Conservation (phyloP, 2,113 vertebrate genomes). For the Gila orcuttii region DNA sequence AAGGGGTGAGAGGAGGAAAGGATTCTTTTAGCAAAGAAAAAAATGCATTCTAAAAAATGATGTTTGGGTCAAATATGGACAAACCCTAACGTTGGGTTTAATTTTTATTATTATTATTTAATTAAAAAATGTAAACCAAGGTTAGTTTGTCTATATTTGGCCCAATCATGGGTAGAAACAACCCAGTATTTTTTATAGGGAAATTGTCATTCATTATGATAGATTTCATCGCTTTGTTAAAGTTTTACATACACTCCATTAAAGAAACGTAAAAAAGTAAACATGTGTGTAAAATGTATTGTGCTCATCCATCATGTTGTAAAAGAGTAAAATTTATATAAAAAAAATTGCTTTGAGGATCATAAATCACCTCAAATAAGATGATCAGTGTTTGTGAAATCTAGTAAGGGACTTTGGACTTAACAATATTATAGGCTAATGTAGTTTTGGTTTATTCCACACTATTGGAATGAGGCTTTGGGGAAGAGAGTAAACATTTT, state of each 20-base stretch:
- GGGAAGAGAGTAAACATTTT: constrained; percentile 29
- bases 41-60: background rate
- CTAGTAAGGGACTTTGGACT: constrained; percentile 49
- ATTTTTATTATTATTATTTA: no score
- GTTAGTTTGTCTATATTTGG: no score
- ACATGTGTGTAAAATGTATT: constrained; percentile 30
- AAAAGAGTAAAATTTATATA: background rate
- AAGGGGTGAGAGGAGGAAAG: constrained; percentile 18
- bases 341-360: background rate
- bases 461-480: constrained; percentile 63
- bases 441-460: constrained; percentile 62
- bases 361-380: constrained; percentile 45
- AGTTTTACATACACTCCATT: constrained; percentile 8
- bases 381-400: constrained; percentile 41
- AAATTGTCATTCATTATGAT: no score
- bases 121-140: no score
- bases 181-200: no score
- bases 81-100: no score
- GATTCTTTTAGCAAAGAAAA: background rate
- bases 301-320: constrained; percentile 28
- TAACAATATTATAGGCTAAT: constrained; percentile 39
- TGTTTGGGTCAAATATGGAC: no score
- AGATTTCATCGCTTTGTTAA: constrained; percentile 22
- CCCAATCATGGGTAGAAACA: no score
- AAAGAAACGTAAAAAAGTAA: background rate